Base-by-base conservation (phyloP, 92 coral and sea anemone species). In the Muricea muricata region DNA sequence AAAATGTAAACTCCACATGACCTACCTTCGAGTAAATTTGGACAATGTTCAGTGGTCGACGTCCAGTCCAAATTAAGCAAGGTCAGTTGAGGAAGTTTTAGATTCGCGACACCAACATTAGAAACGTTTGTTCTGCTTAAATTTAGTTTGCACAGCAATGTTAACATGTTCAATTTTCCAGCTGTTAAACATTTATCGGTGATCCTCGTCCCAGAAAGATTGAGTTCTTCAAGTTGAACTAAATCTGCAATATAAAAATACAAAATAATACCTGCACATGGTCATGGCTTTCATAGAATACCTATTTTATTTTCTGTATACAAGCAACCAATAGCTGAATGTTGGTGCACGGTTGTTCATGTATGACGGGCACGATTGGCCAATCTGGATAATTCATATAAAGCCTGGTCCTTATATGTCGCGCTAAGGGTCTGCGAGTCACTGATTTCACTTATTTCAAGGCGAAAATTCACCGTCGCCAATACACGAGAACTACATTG, bases 61-160 rank as follows among this genome's bases (percentile, higher is more conserved):
- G 95, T 95, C 98, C 98, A 95, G 82, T 94, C 97, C 33, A 95
- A 88, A 79, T 95, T 95, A 20, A 95, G 79, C 33, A 87, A 93
- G 23, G 86, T 90, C 47, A 95, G 84, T 18, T 82, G 70, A 66
- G 90, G 85, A 31, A 95, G 90, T 30, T 58, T 76, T 30, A 95
- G 89, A 48, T 77, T 73, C 30, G 70, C 26, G 21, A 95, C 84
- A 48, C 97, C 94, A 69, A 86, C 85, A 78, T 95, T 89, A 31
- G 98, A 91, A 29, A 95, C 67, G 18, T 89, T 79, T n/a, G 97
- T 95, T 67, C 98, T 75, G 50, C 97, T 95, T 79, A 95, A 41
- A 84, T 95, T 95, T 54, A 95, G 40, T 35, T 87, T 89, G 14
- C 71, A 83, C 28, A 95, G 80, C 35, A 73, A 79, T 61, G 50